phyloP scores from a whole-genome alignment of 2,888 invertebrate genomes.

The Syrphus vitripennis region DNA sequence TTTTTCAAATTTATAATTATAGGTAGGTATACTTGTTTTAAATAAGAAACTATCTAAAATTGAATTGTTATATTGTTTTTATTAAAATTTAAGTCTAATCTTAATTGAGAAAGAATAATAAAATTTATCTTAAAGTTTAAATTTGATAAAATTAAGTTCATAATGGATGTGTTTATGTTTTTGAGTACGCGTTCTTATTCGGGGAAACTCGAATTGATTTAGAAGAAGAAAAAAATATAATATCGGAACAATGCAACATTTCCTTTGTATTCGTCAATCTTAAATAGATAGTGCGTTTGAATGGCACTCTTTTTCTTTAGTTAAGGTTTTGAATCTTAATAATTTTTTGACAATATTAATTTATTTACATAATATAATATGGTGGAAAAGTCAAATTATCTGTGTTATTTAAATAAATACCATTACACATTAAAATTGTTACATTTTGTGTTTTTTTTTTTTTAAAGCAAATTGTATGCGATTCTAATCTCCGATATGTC shows the following conservation, averaged over 20 bases:
- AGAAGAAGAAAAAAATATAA: background rate
- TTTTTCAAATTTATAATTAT: background rate
- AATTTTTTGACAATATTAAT: too few species aligned
- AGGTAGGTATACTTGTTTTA: conserved; percentile 54
- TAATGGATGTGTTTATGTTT: conserved; percentile 54
- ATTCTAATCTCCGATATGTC: background rate
- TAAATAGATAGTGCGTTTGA: too few species aligned
- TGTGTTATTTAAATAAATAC: too few species aligned
- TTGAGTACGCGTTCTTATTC: conserved; percentile 10
- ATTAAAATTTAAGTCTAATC: conserved; percentile 10
- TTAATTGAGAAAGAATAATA: conserved; percentile 47
- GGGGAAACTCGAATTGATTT: background rate
- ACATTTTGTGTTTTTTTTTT: too few species aligned
- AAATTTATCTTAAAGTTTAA: conserved; percentile 46
- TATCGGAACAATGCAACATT: background rate
- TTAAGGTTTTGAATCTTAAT: too few species aligned
- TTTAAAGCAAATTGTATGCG: too few species aligned
- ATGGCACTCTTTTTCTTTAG: too few species aligned
- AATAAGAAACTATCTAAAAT: conserved; percentile 55
- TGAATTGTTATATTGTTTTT: background rate
- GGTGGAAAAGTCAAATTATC: too few species aligned
- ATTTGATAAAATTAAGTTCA: conserved; percentile 60
- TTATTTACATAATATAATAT: background rate
- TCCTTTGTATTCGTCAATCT: too few species aligned
- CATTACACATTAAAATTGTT: too few species aligned